A percentile compares a stretch with the other conserved stretches of the same genome.
phyloP scores from a whole-genome alignment of 1,140 invertebrate genomes.

The Drosophila persimilis region DNA sequence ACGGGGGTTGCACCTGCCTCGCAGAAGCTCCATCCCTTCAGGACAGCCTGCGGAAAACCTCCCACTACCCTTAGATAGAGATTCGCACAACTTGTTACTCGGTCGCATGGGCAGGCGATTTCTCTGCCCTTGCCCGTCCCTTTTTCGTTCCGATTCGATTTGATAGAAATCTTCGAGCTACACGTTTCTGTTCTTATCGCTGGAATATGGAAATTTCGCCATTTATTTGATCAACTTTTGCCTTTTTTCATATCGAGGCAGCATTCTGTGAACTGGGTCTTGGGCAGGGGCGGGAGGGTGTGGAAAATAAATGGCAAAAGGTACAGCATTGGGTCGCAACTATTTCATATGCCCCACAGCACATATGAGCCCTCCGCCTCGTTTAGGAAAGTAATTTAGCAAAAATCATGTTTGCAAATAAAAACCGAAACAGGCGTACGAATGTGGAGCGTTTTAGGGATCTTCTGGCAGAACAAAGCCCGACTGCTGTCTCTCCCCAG shows the following conservation, averaged over 20 bases:
- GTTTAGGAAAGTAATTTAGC: conserved; percentile 61
- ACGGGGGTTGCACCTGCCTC: conserved; percentile 73
- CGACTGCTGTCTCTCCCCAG: conserved; percentile 7
- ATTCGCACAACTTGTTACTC: conserved; percentile 74
- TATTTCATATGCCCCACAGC: conserved; percentile 69
- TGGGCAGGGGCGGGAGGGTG: conserved; percentile 4
- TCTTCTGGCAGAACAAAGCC: conserved; percentile 2
- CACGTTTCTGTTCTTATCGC: conserved; percentile 72
- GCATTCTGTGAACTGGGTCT: background rate
- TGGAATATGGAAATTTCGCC: conserved; percentile 77
- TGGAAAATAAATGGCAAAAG: conserved; percentile 73
- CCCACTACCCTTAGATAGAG: conserved; percentile 31
- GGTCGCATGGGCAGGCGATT: conserved; percentile 12
- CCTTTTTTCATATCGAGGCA: conserved; percentile 64
- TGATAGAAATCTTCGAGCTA: conserved; percentile 75
- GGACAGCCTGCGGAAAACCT: conserved; percentile 20
- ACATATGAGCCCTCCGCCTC: background rate
- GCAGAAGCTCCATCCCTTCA: conserved; percentile 11
- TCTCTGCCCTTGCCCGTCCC: conserved; percentile 24
- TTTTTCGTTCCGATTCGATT: conserved; percentile 38
- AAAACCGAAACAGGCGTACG: conserved; percentile 55
- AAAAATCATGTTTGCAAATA: conserved; percentile 78
- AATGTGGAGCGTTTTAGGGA: conserved; percentile 18
- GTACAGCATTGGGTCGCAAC: conserved; percentile 59
- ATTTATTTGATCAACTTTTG: conserved; percentile 81